Base-by-base conservation (phyloP, 2,888 invertebrate genomes). In the Xestoiulus laeticollis region DNA sequence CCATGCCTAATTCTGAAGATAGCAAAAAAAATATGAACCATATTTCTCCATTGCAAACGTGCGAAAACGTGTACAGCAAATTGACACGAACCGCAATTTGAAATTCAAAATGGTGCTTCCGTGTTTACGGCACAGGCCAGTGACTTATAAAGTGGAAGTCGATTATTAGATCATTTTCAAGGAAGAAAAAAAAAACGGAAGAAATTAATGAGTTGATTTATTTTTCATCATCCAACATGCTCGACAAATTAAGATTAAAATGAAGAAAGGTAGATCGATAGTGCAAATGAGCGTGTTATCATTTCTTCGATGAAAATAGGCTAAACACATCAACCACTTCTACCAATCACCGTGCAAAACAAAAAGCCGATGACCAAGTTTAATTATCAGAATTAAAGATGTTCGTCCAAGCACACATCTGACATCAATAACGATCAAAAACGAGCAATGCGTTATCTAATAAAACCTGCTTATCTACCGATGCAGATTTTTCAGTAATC, bases 41-140 rank as follows among this genome's bases (percentile, higher is more conserved):
- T 22, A 22, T 68, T 68, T 68, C 22, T 10, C 68, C 26, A 26
- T 68, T 53, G 5, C 68, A 26, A 68, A 68, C 68, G 68, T 68
- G 68, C 68, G 68, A 68, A 68, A 68, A 22, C 26, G 22, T 22
- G 68, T 68, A 26, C 68, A 26, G 68, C 68, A 68, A 68, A 68
- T 68, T 68, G 68, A 68, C 68, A 26, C 68, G 68, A 68, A 68
- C n/a, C 68, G 68, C 68, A 68, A 68, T 26, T 26, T 68, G 26
- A 68, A 68, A 68, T 68, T 68, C 68, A 68, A 68, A 22, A 22
- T 68, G n/a, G 22, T 22, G 68, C 26, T 68, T 68, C 68, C 68
- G 68, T 26, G 68, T 68, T 68, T 68, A 68, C 22, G 8, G 26
- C 68, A 68, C n/a, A 68, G 68, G 68, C 68, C 68, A 68, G 68